Conservation (phyloP, 2,797 vertebrate genomes). For the Agapornis canus region DNA sequence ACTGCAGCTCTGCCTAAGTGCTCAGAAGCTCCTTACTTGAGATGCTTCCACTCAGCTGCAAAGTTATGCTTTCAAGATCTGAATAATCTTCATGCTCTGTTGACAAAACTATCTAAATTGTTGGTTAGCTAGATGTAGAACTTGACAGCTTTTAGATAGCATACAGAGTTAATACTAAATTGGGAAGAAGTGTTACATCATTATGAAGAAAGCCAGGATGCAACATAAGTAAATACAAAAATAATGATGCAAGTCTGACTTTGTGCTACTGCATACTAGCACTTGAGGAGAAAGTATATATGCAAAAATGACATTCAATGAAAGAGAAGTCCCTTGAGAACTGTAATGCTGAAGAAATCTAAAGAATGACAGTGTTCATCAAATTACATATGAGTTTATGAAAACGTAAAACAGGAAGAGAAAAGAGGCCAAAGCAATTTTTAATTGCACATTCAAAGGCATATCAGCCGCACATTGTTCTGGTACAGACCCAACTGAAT, state of each 20-base stretch:
- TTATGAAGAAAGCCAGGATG: background rate
- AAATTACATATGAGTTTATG: slow-evolving; percentile 12
- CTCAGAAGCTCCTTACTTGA: background rate
- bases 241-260: background rate
- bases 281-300: slow-evolving; percentile 6
- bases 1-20: background rate
- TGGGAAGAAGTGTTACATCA: background rate
- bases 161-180: background rate
- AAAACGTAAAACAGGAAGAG: slow-evolving; percentile 14
- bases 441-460: slow-evolving; percentile 33
- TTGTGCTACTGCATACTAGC: background rate
- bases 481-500: background rate
- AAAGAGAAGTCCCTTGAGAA: slow-evolving; percentile 4
- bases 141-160: background rate
- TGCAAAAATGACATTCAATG: background rate
- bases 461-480: background rate
- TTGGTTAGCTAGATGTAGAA: background rate
- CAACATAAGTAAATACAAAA: background rate
- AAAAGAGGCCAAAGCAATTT: slow-evolving; percentile 37
- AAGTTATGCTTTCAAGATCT: background rate
- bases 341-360: slow-evolving; percentile 22
- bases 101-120: background rate
- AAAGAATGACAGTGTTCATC: slow-evolving; percentile 39
- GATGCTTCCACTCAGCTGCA: background rate
- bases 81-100: background rate